phyloP scores from a whole-genome alignment of 2,888 invertebrate species.

The Smittia aterrima region DNA sequence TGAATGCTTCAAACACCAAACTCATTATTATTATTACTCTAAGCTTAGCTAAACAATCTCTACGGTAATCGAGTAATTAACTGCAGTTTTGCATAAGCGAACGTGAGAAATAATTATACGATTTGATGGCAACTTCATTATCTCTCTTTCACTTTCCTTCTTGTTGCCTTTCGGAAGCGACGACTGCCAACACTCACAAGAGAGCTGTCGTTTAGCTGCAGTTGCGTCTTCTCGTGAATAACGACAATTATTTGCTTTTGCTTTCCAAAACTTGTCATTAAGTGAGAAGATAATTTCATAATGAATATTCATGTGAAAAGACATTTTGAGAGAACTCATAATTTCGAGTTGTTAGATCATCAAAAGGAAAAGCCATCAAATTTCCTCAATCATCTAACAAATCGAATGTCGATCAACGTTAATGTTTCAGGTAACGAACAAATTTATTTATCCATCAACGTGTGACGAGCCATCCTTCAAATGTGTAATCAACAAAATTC shows the following conservation, averaged over 20 bases:
- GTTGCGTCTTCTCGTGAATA: neutral
- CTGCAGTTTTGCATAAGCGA: conserved; percentile 14
- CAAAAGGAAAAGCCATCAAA: neutral
- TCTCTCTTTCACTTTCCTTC: conserved; percentile 20
- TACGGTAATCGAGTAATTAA: neutral
- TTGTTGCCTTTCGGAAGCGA: conserved; percentile 28
- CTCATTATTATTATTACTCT: neutral
- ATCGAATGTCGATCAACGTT: no score
- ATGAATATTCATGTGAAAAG: neutral
- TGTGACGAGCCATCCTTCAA: no score
- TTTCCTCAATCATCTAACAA: no score
- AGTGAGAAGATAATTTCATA: neutral
- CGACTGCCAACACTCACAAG: neutral
- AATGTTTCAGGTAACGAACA: neutral
- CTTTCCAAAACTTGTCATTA: neutral
- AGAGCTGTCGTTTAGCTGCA: conserved; percentile 2
- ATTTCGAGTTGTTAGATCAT: no score
- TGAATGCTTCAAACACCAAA: neutral
- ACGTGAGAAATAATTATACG: conserved; percentile 22
- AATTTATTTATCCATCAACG: no score
- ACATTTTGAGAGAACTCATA: no score
- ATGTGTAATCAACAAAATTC: conserved; percentile 25
- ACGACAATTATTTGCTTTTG: neutral
- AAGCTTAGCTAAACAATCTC: neutral
- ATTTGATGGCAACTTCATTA: conserved; percentile 21